A percentile compares a stretch with the other conserved stretches of the same genome.
Evolutionary conservation across 2,888 invertebrate species (phyloP).

Genomic region (Liodrosophila aerea): DNA sequence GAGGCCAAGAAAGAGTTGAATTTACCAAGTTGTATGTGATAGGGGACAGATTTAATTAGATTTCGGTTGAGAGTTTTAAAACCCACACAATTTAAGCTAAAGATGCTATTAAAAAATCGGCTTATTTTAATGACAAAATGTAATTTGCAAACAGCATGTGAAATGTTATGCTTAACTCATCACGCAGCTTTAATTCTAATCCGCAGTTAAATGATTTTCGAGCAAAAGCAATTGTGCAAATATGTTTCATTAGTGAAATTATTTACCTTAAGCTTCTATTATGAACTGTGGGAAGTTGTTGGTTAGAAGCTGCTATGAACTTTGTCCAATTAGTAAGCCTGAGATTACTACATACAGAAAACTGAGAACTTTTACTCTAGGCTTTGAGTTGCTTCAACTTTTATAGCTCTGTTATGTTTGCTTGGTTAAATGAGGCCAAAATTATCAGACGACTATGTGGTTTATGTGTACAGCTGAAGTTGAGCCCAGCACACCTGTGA

Average conservation of each 20-base stretch:
- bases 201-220: too few relatives aligned
- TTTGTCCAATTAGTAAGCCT: background rate
- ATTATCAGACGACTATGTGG: conserved; percentile 44
- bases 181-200: too few relatives aligned
- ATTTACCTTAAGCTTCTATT: too few relatives aligned
- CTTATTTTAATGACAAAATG: too few relatives aligned
- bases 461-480: conserved; percentile 17
- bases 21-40: conserved; percentile 31
- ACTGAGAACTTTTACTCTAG: background rate
- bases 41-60: conserved; percentile 70
- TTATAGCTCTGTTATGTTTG: conserved; percentile 14
- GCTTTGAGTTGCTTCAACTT: background rate
- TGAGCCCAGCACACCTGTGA: conserved; percentile 29
- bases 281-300: too few relatives aligned
- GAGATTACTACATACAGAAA: background rate
- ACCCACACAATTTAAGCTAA: background rate
- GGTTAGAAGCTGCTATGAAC: background rate
- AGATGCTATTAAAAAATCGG: background rate
- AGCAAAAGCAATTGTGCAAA: too few relatives aligned
- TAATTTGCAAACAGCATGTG: too few relatives aligned
- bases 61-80: conserved; percentile 47
- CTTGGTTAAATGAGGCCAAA: conserved; percentile 41
- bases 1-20: conserved; percentile 9
- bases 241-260: too few relatives aligned
- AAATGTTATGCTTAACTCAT: too few relatives aligned